Evolutionary conservation across 1,140 invertebrate genomes (phyloP).

Genomic region (Agraylea sexmaculata): DNA sequence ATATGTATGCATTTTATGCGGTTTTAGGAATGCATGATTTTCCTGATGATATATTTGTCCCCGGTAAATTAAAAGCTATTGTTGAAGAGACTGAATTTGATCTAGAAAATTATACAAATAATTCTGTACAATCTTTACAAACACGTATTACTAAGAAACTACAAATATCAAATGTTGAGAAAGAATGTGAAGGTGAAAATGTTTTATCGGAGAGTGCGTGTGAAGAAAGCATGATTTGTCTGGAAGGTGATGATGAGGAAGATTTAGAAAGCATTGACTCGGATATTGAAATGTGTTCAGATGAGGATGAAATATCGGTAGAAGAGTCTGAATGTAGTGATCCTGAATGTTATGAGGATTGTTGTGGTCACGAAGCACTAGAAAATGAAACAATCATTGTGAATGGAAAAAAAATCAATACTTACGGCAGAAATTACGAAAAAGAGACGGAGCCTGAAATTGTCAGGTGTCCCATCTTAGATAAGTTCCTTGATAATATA

Average conservation of each 20-base stretch:
- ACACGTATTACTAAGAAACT: no score
- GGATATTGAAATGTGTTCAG: no score
- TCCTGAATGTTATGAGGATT: constrained; percentile 6
- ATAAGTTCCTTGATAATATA: constrained; percentile 17
- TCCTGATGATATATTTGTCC: constrained; percentile 18
- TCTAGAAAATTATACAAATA: constrained; percentile 11
- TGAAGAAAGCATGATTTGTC: no score
- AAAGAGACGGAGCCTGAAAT: constrained; percentile 14
- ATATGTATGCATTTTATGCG: constrained; percentile 9
- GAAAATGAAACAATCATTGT: constrained; percentile 16
- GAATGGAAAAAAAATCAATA: constrained; percentile 19
- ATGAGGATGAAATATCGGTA: no score
- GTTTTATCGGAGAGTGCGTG: no score
- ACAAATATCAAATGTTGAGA: no score
- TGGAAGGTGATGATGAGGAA: no score
- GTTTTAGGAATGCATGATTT: constrained; percentile 16
- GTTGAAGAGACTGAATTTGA: constrained; percentile 18
- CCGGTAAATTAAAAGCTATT: constrained; percentile 16
- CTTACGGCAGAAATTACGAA: constrained; percentile 13
- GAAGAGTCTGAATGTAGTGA: constrained; percentile 8
- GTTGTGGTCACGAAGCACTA: background rate
- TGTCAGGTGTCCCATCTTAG: constrained; percentile 15
- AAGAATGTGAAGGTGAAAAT: no score
- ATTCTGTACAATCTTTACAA: no score
- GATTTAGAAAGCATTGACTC: no score